Base-by-base conservation (phyloP, 2,888 invertebrate genomes). In the Phengaris arion region DNA sequence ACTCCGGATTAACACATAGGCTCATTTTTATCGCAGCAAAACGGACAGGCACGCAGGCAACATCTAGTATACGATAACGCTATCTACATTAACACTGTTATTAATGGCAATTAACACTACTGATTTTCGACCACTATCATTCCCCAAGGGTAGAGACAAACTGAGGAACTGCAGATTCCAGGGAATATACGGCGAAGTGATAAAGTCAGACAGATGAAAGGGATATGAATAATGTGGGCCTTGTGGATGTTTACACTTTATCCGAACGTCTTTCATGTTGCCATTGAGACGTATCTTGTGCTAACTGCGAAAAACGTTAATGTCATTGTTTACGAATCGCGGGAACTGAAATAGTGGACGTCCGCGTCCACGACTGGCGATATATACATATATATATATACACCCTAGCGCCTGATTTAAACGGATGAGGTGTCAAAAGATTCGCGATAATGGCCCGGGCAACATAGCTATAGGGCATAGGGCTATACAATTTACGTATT, bases 251-350 rank as follows among this genome's bases (percentile, higher is more conserved):
- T 69, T 59, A 64, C 74, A 48, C 45, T 77, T 69, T 59, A 64
- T 70, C 54, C 45, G 74, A 77, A 52, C 75, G 13, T 76, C 74
- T 79, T 77, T 78, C 74, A 77, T 77, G 77, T 78, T 79, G 76
- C 77, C 77, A 76, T 77, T 75, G 48, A 51, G 74, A 68, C 68
- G 74, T 51, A 45, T 57, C 15, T 64, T 22, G 9, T 51, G 5
- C 48, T 10, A 6, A 51, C 48, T 51, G 70, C 70, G 35, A 64
- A 45, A 64, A 64, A 64, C 35, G 46, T 70, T 70, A 51, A 48
- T 70, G 70, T 12, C 64, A 35, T 64, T 64, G 64, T 64, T 64
- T 64, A 35, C 35, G 6, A 48, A 48, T 48, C 48, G 35, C 45
- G 64, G 12, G 35, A 35, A 12, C 35, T 35, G 35, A 13, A 48